A percentile compares a stretch with the other conserved stretches of the same genome.
These are phyloP conservation scores for Melierax canorus DNA, from an alignment of 2,113 vertebrate species.

Conservation along the genomic window DNA sequence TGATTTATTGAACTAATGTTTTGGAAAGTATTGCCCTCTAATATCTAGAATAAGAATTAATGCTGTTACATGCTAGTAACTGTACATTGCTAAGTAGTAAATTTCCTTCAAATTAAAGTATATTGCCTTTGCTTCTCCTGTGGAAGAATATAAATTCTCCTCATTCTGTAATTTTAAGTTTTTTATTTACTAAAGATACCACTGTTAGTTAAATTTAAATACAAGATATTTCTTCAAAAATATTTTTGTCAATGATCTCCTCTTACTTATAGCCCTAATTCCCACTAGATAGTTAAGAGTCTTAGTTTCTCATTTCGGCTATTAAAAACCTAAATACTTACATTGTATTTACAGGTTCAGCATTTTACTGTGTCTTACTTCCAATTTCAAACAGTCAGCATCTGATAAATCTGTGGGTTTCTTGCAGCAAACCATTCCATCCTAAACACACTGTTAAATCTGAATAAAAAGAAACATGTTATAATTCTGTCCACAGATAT, in stretches of 20 bases:
- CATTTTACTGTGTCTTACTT: background rate
- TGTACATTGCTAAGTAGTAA: background rate
- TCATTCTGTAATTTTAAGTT: background rate
- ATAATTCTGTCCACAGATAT: background rate
- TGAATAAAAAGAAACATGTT: background rate
- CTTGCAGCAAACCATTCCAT: background rate
- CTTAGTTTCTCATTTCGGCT: background rate
- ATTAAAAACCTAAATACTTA: background rate
- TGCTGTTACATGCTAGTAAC: background rate
- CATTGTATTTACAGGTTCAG: background rate
- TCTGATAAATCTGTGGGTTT: background rate
- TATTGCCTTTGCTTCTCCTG: background rate
- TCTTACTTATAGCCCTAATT: background rate
- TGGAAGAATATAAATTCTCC: background rate
- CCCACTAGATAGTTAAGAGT: background rate
- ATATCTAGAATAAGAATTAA: background rate
- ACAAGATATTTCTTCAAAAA: background rate
- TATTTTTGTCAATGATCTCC: background rate
- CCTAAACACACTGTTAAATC: background rate
- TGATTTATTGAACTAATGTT: background rate
- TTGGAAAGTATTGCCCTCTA: background rate
- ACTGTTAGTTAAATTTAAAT: background rate
- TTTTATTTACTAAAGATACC: background rate
- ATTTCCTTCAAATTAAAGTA: background rate
- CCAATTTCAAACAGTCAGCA: background rate